Evolutionary conservation across 2,797 vertebrate species (phyloP).

Genomic region (Psittacula echo): DNA sequence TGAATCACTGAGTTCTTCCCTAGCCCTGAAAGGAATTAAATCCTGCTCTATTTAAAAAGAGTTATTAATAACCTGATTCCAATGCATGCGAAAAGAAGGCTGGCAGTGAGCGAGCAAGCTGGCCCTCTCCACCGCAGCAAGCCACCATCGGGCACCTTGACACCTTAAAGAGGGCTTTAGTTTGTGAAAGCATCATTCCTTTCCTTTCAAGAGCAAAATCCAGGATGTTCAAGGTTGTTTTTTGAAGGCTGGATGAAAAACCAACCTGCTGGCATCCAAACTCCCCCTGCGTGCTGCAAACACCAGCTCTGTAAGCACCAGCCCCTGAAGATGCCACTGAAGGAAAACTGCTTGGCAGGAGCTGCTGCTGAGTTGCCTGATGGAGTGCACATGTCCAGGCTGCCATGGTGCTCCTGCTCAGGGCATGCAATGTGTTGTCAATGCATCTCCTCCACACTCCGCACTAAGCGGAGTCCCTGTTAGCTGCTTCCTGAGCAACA

Average conservation of each 20-base stretch:
- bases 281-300: neutral
- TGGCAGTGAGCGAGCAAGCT: neutral
- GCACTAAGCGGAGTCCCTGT: neutral
- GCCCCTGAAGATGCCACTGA: neutral
- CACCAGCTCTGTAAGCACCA: neutral
- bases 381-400: rapidly evolving
- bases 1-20: constrained; percentile 9
- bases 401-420: rapidly evolving
- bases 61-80: constrained; percentile 57
- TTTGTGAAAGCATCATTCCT: neutral
- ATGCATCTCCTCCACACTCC: neutral
- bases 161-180: neutral
- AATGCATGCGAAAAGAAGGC: neutral
- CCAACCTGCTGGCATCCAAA: neutral
- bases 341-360: neutral
- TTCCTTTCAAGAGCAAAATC: neutral
- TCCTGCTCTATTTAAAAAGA: constrained; percentile 30
- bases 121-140: neutral
- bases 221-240: neutral
- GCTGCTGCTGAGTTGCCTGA: neutral
- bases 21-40: neutral
- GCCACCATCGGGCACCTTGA: neutral
- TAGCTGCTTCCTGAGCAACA: neutral
- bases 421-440: neutral
- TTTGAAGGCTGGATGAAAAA: neutral